These are phyloP conservation scores for Nibea albiflora DNA, from an alignment of 2,113 vertebrate genomes.

Conservation along the genomic window DNA sequence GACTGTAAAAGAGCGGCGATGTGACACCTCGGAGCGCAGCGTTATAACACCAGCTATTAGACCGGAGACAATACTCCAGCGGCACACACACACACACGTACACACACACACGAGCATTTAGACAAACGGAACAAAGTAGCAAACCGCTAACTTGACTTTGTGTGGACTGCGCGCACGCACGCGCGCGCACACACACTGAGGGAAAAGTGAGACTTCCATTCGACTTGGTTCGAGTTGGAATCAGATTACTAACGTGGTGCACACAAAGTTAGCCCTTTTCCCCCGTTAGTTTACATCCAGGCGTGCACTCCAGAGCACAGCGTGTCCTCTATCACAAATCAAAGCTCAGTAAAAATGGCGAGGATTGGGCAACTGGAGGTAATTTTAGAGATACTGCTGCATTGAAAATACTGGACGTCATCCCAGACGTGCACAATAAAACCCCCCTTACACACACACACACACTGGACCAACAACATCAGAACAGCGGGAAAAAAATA, in stretches of 20 bases:
- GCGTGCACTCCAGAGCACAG: constrained; percentile 64
- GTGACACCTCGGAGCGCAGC: constrained; percentile 71
- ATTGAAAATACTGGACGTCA: constrained; percentile 66
- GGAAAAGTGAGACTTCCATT: constrained; percentile 69
- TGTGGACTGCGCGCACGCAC: constrained; percentile 13
- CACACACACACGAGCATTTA: background rate
- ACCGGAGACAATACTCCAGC: background rate
- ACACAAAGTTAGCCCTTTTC: constrained; percentile 42
- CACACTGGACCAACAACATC: constrained; percentile 37
- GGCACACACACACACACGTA: too few species aligned
- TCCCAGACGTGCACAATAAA: constrained; percentile 49
- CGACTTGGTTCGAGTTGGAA: constrained; percentile 62
- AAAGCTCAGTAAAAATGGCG: constrained; percentile 83
- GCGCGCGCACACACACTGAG: constrained; percentile 38
- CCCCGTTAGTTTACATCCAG: background rate
- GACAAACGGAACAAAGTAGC: constrained; percentile 3
- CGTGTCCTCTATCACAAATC: constrained; percentile 73
- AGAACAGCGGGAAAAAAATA: background rate
- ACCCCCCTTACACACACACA: constrained; percentile 8
- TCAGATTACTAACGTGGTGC: constrained; percentile 27
- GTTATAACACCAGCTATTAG: constrained; percentile 57
- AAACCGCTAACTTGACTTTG: constrained; percentile 48
- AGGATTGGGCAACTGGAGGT: constrained; percentile 80
- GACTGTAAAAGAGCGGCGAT: constrained; percentile 68
- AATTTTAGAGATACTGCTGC: constrained; percentile 73